Evolutionary conservation across 2,888 invertebrate genomes (phyloP), one percentile per base, ranked within the genome.

Genomic region (Meliscaeva auricollis): DNA sequence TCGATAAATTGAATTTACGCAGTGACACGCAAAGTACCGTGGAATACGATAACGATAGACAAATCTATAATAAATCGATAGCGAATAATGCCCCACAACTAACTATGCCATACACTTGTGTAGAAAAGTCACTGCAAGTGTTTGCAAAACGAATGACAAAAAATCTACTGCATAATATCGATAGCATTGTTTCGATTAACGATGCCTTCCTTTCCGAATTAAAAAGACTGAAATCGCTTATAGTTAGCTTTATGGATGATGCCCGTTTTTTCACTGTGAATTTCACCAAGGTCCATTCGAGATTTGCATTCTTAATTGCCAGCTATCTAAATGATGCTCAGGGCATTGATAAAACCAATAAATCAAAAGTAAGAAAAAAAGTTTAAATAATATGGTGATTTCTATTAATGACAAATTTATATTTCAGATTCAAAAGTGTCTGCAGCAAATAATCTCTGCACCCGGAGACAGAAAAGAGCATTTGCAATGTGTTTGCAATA

Each of bases 71-170:
- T n/a, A 82, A 77, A 32, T 41, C 73, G 13, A 87, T 87, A 56
- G 52, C 75, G 11, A 78, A 80, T 1, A 87, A 87, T 20, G 87
- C 88, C n/a, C 88, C 89, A 26, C 90, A 90, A 48, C 87, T 89
- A 6, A 89, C 89, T 62, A 91, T 91, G 15, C 91, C 94, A 3
- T 93, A 94, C 84, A 91, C 93, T 13, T 94, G 93, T 88, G 93
- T 94, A n/a, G 94, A 94, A 88, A 94, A 94, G 88, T 93, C 94
- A 0, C 91, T 94, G 87, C 93, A 94, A 89, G 95, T 96, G 0
- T 96, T 95, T 90, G 95, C 96, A 0, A 95, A 95, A 88, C 93
- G 96, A 58, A 94, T 96, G 89, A 94, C 94, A 0, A 94, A 95
- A 77, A 94, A 94, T 0, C 91, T 96, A 54, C 91, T 93, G 3